phyloP scores from a whole-genome alignment of 64 coral and sea anemone species.

The Acropora tenuis region DNA sequence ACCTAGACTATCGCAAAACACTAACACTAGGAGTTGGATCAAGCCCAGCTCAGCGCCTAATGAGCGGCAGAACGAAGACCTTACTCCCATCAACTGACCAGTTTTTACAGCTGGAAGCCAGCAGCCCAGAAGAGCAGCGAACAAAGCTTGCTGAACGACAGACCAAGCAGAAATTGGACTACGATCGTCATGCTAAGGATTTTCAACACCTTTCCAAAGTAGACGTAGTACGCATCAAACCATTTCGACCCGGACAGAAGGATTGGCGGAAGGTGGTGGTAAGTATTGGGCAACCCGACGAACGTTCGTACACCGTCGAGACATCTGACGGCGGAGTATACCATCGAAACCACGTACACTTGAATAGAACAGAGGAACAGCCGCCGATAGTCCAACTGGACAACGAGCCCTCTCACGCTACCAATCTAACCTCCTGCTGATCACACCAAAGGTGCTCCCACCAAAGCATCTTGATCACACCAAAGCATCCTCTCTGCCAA shows the following conservation, averaged over 20 bases:
- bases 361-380: neutral
- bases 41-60: conserved; percentile 13
- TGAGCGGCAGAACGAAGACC: neutral
- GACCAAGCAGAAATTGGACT: neutral
- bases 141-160: conserved; percentile 6
- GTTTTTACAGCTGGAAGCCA: neutral
- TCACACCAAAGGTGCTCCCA: neutral
- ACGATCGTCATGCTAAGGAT: neutral
- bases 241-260: too few species aligned
- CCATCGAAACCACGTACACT: neutral
- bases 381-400: neutral
- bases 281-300: neutral
- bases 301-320: neutral
- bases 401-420: neutral
- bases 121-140: neutral
- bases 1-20: neutral
- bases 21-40: conserved; percentile 1
- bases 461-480: neutral
- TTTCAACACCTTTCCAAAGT: neutral
- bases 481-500: neutral
- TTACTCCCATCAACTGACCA: neutral
- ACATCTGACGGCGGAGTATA: neutral
- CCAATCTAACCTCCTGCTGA: neutral
- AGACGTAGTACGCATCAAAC: neutral
- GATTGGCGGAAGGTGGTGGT: neutral